Base-by-base conservation (phyloP, 2,113 vertebrate species). In the Leptodactylus fuscus region DNA sequence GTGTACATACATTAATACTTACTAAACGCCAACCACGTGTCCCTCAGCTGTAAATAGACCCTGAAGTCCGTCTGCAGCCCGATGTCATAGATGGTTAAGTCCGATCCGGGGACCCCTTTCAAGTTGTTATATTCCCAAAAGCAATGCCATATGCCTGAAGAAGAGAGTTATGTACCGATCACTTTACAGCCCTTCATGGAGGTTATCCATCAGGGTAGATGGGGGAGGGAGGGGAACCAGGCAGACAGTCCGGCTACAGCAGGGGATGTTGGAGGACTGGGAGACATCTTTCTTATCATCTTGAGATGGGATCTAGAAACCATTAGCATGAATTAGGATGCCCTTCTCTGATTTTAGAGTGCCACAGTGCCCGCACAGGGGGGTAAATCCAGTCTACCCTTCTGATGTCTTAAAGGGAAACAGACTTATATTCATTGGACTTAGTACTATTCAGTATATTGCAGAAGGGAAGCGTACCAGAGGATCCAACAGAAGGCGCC, bases 21-120 rank as follows among this genome's bases (percentile, higher is more conserved):
- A 99, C 98, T 95, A 92, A 99, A 95, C 65, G 94, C 85, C 75
- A 99, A 92, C 97, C 98, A 98, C 4, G 96, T 97, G 89, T 99
- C 96, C 77, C 94, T 96, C 91, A 97, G 92, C 69, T 95, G 92
- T 85, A 98, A 94, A 89, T 98, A 98, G 81, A 96, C 89, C 75
- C 92, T 92, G 90, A 98, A 92, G 89, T 97, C 95, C 10, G 94
- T 94, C 91, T 97, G 96, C 89, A 98, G 94, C 76, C 97, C 96
- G 11, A 97, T 92, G 46, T 97, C 94, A 12, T 96, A 96, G 87
- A 97, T 88, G 85, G 94, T 93, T 85, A 96, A 86, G 1, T 96
- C 91, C 75, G 95, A 90, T 13, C 93, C 92, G 13, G 95, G 92
- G 83, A 93, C 94, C 70, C 89, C 89, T 49, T 90, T 92, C 83